Conservation (phyloP, 2,113 vertebrate species). For the Azemiops feae region DNA sequence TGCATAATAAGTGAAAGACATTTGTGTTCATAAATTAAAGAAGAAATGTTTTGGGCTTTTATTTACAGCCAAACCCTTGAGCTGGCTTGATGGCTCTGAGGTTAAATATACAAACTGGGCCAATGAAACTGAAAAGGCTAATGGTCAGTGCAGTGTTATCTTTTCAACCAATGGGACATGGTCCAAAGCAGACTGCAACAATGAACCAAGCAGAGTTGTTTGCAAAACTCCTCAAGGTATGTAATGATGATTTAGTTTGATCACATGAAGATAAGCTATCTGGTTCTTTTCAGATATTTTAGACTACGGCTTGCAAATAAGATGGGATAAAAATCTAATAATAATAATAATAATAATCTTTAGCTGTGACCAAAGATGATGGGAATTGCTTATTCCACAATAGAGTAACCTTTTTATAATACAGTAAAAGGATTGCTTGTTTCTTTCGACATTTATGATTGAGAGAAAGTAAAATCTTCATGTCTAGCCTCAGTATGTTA, state of each 20-base stretch:
- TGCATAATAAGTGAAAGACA: background rate
- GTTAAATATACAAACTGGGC: slow-evolving; percentile 82
- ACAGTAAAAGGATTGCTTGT: background rate
- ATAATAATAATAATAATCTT: background rate
- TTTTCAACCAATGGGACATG: slow-evolving; percentile 77
- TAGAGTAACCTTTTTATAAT: background rate
- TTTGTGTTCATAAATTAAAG: slow-evolving; percentile 26
- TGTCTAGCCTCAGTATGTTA: background rate
- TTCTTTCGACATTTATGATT: background rate
- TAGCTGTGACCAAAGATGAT: background rate
- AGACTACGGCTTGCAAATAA: background rate
- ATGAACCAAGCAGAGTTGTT: slow-evolving; percentile 79
- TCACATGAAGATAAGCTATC: background rate
- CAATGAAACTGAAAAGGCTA: slow-evolving; percentile 43
- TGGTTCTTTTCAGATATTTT: background rate
- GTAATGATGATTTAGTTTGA: slow-evolving; percentile 44
- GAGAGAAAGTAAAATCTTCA: background rate
- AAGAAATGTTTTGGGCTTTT: slow-evolving; percentile 15
- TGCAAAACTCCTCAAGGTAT: slow-evolving; percentile 85
- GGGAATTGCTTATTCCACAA: background rate
- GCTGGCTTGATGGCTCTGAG: slow-evolving; percentile 83
- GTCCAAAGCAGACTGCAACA: slow-evolving; percentile 75
- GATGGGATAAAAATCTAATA: background rate
- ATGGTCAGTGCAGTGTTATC: slow-evolving; percentile 77
- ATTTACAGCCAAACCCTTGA: slow-evolving; percentile 64